Conservation (phyloP, 2,797 vertebrate genomes). For the Valencia hispanica region DNA sequence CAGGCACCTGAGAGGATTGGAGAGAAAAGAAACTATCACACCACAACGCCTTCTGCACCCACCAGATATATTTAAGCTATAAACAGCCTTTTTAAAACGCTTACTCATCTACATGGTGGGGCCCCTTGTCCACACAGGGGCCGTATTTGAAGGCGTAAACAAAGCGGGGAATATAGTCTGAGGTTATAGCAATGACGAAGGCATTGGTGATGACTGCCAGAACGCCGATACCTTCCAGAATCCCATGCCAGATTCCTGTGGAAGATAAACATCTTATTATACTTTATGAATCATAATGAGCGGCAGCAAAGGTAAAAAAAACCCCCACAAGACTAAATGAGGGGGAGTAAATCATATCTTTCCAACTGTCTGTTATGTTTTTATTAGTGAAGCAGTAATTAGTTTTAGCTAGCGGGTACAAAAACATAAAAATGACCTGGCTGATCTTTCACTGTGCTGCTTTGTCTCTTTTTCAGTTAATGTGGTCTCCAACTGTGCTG, state of each 20-base stretch:
- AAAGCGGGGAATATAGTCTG: conserved; percentile 98
- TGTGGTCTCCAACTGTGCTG: background rate
- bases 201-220: conserved; percentile 98
- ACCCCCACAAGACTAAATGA: conserved; percentile 1
- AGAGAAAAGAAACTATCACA: conserved; percentile 16
- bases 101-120: conserved; percentile 84
- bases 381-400: conserved; percentile 6
- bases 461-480: background rate
- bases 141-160: conserved; percentile 98
- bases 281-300: background rate
- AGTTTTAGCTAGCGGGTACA: background rate
- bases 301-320: background rate
- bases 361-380: background rate
- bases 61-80: background rate
- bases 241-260: conserved; percentile 97
- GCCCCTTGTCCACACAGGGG: conserved; percentile 90
- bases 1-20: conserved; percentile 84
- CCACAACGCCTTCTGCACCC: background rate
- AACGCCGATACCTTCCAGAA: conserved; percentile 97
- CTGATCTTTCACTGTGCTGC: background rate
- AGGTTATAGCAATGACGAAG: conserved; percentile 98
- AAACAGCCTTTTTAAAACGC: background rate
- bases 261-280: background rate
- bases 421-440: background rate
- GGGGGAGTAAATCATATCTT: background rate